Evolutionary conservation across 2,797 vertebrate species (phyloP), one percentile per base, ranked within the genome.

Genomic region (Amphiprion clarkii): DNA sequence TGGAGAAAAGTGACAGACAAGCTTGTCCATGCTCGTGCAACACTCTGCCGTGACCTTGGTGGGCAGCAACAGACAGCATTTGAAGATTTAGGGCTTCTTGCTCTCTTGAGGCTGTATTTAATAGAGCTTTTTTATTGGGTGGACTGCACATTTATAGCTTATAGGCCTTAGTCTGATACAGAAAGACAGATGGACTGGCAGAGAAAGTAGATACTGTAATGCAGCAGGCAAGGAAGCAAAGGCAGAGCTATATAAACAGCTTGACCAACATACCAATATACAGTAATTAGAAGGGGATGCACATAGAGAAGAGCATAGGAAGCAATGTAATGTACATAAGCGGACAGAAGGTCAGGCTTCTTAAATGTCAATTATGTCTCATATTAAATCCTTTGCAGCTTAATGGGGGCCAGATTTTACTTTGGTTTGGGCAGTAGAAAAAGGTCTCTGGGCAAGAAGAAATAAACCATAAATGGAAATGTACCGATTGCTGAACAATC

Each of bases 41-140:
- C 52, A 68, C 54, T 46, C 67, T 49, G 74, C 61, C 29, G 48
- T 89, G 81, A 91, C 89, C 88, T 93, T 92, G 77, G 67, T 70
- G 75, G 63, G 25, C 52, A 75, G 76, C 71, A 75, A 82, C 64
- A 53, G 65, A 57, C 49, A 75, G 56, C 76, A 74, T 84, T 78
- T 86, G 79, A 88, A 87, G 90, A 91, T 93, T 89, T 88, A 84
- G 72, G 76, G 31, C 27, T 76, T 85, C 83, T 84, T 68, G 71
- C 76, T 75, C 74, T 53, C 72, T 69, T 42, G 31, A 48, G 71
- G 75, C 80, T 68, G 36, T 75, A 73, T 88, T 91, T 91, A 89
- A 88, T 86, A 63, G 85, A 87, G 55, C 58, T 10, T 27, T 56
- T 90, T 91, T 91, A 89, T 82, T 77, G 63, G 66, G 76, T 27